phyloP scores from a whole-genome alignment of 2,113 vertebrate species.

The Anguilla japonica region DNA sequence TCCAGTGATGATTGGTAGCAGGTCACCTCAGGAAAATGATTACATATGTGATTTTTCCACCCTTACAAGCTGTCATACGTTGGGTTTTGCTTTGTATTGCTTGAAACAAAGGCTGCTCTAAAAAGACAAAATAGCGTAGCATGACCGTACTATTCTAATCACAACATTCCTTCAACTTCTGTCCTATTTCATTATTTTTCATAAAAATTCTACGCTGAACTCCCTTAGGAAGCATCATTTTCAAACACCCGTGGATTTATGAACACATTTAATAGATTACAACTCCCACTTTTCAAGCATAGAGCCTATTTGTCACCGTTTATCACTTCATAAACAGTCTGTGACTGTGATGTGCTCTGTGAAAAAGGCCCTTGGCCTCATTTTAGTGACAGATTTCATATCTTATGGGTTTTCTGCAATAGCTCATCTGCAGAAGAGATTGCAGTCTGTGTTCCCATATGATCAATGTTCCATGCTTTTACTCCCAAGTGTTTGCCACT shows the following conservation, averaged over 20 bases:
- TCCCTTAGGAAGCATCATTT: slow-evolving; percentile 17
- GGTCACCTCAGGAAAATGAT: background rate
- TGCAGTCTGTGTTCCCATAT: slow-evolving; percentile 24
- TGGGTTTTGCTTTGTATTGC: background rate
- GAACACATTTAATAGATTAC: slow-evolving; percentile 25
- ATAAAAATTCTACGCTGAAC: background rate
- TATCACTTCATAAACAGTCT: slow-evolving; percentile 37
- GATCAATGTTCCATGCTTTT: slow-evolving; percentile 39
- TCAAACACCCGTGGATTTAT: slow-evolving; percentile 35
- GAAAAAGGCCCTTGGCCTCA: slow-evolving; percentile 24
- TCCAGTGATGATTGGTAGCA: background rate
- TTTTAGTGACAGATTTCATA: slow-evolving; percentile 41
- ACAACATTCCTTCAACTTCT: slow-evolving; percentile 17
- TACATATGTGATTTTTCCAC: background rate
- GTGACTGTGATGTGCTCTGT: slow-evolving; percentile 3
- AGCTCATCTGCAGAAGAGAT: slow-evolving; percentile 41
- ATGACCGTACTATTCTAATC: slow-evolving; percentile 24
- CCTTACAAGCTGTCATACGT: background rate
- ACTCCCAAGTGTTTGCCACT: slow-evolving; percentile 34
- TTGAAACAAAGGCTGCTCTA: too few species aligned
- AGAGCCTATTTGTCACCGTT: slow-evolving; percentile 33
- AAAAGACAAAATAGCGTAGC: background rate
- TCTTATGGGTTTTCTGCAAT: slow-evolving; percentile 32
- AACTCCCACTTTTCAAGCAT: slow-evolving; percentile 34
- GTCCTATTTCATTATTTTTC: slow-evolving; percentile 9